Percentiles rank a stretch among this genome's conserved stretches.
Evolutionary conservation across 64 coral and sea anemone genomes (phyloP).

Genomic region (Montipora cactus): DNA sequence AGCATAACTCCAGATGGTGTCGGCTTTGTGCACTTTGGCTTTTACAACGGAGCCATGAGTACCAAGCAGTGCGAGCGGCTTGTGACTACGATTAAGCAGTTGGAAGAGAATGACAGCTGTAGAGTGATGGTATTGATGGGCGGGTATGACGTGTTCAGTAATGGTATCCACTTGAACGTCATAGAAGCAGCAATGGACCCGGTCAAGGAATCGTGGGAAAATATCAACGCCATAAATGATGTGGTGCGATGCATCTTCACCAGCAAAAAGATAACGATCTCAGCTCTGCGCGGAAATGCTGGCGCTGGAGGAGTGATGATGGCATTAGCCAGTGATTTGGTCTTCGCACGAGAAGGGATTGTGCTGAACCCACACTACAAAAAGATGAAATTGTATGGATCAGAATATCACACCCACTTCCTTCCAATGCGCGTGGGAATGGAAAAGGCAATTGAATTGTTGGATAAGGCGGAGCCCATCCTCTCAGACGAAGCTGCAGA

Average conservation of each 20-base stretch:
- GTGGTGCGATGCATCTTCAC: conserved; percentile 57
- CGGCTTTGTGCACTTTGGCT: conserved; percentile 76
- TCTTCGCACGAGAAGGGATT: conserved; percentile 55
- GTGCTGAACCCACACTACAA: conserved; percentile 85
- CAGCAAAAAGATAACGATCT: conserved; percentile 75
- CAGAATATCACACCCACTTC: conserved; percentile 82
- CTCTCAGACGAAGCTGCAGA: conserved; percentile 29
- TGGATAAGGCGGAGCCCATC: conserved; percentile 41
- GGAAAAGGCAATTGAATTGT: conserved; percentile 39
- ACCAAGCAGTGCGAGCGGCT: conserved; percentile 75
- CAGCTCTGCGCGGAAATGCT: conserved; percentile 72
- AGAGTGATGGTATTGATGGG: conserved; percentile 78
- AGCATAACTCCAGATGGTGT: conserved; percentile 62
- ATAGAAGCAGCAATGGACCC: conserved; percentile 67
- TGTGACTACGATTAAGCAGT: background rate
- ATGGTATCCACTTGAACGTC: conserved; percentile 82
- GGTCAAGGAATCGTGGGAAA: conserved; percentile 61
- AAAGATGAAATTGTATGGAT: conserved; percentile 74
- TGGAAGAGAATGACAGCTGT: conserved; percentile 53
- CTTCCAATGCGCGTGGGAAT: conserved; percentile 54
- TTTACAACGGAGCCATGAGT: conserved; percentile 87
- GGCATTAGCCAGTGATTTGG: conserved; percentile 74
- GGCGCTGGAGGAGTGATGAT: conserved; percentile 80
- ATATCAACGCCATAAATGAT: conserved; percentile 85
- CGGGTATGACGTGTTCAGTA: conserved; percentile 75